Base-by-base conservation (phyloP, 2,113 vertebrate species). In the Natator depressus region DNA sequence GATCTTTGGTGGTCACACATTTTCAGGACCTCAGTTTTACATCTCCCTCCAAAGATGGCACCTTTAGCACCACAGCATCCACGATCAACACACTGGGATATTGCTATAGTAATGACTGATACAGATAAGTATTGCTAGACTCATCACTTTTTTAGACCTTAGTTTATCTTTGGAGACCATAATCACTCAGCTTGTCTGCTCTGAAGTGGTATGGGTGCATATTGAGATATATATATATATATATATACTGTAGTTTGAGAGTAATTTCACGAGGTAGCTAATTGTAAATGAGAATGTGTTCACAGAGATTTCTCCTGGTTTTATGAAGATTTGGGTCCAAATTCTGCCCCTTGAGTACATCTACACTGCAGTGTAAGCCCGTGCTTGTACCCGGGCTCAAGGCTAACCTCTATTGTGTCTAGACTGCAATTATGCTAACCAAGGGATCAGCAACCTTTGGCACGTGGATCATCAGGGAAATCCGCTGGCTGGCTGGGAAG, bases 201-300 rank as follows among this genome's bases (percentile, higher is more conserved):
- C 19, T 29, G 47, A 91, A 91, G 50, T 2, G 78, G 5, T 91
- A 8, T 6, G 31, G 6, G 62, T 35, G 62, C 57, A 62, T 62
- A 62, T 13, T 59, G 10, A 51, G 17, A 51, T 17, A 59, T 59
- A 59, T n/a, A 22, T 1, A 4, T 20, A 51, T 17, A 51, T 17
- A 59, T 59, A 59, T n/a, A 22, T 1, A 4, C 20, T 49, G 11
- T 0, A 0, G 1, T 89, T 89, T 87, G 5, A 46, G 84, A 85
- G 8, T 17, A 46, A 8, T 89, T 93, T 76, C 76, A 78, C 11
- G 17, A 87, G 46, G 3, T 4, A 84, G 10, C 3, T 72, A 57
- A 75, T 84, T 91, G 85, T 84, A 25, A 79, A n/a, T 75, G 38
- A 51, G 7, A 91, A 38, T 38, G 59, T 91, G 3, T 89, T 87